phyloP scores from a whole-genome alignment of 2,797 vertebrate species.

The Sebastes paucispinis region DNA sequence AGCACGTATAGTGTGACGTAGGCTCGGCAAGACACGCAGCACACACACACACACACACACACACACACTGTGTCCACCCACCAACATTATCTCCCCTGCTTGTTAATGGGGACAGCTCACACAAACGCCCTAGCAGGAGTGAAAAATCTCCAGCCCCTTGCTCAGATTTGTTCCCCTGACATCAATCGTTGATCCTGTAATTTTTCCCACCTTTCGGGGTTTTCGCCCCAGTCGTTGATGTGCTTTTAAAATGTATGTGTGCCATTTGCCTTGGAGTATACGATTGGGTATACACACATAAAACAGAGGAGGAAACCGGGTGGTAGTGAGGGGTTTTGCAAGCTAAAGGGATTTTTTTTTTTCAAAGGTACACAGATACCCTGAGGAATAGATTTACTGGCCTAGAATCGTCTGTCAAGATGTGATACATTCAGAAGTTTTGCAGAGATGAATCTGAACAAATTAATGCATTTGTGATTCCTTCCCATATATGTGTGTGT shows the following conservation, averaged over 20 bases:
- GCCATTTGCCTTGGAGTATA: constrained; percentile 78
- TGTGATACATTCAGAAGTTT: constrained; percentile 85
- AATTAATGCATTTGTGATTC: constrained; percentile 82
- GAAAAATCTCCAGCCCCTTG: constrained; percentile 64
- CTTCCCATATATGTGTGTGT: constrained; percentile 23
- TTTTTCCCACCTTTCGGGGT: constrained; percentile 72
- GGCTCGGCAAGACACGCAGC: constrained; percentile 9
- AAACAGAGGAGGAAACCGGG: constrained; percentile 57
- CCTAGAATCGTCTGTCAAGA: constrained; percentile 83
- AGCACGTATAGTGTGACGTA: constrained; percentile 45
- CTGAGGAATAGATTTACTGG: constrained; percentile 83
- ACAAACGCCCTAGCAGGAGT: constrained; percentile 52
- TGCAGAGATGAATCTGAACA: constrained; percentile 82
- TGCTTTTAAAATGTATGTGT: constrained; percentile 81
- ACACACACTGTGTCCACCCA: constrained; percentile 63
- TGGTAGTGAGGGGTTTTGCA: constrained; percentile 61
- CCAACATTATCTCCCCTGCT: constrained; percentile 64
- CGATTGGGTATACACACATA: constrained; percentile 66
- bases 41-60: not conserved
- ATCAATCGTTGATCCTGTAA: constrained; percentile 80
- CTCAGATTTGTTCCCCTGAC: constrained; percentile 76
- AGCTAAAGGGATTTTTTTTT: constrained; percentile 68
- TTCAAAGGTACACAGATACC: constrained; percentile 78
- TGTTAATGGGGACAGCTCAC: constrained; percentile 68
- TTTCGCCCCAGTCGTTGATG: constrained; percentile 64